Evolutionary conservation across 2,888 invertebrate species (phyloP), one percentile per base, ranked within the genome.

Genomic region (Euplagia quadripunctaria): DNA sequence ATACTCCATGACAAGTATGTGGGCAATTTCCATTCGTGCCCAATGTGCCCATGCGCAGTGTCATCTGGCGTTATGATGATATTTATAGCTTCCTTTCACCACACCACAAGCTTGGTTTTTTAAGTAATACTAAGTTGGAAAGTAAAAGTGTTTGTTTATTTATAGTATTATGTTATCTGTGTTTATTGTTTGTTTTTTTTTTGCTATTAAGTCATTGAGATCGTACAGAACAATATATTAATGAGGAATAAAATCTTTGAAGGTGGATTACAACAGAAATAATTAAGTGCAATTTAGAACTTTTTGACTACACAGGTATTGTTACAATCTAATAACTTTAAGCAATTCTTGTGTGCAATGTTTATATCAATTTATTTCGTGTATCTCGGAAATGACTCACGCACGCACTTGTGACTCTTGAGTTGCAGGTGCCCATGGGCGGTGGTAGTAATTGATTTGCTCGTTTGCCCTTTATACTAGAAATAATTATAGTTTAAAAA

Each of bases 61-160:
- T 58, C 87, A 86, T 87, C 81, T 86, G 85, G 81, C 77, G 73
- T 77, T 78, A 75, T 73, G 75, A 78, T 74, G 76, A 70, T 78
- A 82, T 79, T 87, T 88, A 88, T 87, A 70, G 77, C 80, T 87
- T 88, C 88, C 88, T 84, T 86, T 80, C 82, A 81, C 79, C 81
- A 78, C 75, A 46, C 72, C 70, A 81, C 80, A 80, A 76, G 76
- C 81, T 83, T 71, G 71, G n/a, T 64, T 72, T 74, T 77, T 82
- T 79, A 64, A 68, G 55, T 66, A 70, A 52, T 69, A 74, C 55
- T 42, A 51, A 68, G 31, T 67, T 69, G 51, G 61, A 9, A 61
- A 52, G 52, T 67, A 52, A 73, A 68, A 68, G 68, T 67, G 58
- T 64, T 70, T 64, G 12, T 20, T 65, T 31, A 31, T 31, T 31